These are phyloP conservation scores for Nomada lathburiana DNA, from an alignment of 2,888 invertebrate genomes.

Conservation along the genomic window DNA sequence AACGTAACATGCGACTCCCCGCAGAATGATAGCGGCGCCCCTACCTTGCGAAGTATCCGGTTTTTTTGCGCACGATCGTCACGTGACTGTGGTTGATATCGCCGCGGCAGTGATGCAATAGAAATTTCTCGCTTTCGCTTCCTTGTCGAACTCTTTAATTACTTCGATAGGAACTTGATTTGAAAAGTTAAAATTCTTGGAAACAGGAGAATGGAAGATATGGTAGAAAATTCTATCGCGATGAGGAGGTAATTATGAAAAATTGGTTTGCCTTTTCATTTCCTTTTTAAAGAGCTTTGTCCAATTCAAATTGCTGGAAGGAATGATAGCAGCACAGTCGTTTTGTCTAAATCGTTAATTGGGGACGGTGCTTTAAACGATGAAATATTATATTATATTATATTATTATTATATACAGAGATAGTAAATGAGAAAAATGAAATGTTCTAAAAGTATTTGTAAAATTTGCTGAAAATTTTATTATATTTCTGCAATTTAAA, in stretches of 20 bases:
- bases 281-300: neutral
- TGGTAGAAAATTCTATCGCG: neutral
- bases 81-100: constrained; percentile 6
- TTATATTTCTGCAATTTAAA: neutral
- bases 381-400: neutral
- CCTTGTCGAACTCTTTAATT: neutral
- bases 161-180: neutral
- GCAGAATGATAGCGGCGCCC: constrained; percentile 27
- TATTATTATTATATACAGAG: neutral
- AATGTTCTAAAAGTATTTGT: neutral
- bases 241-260: neutral
- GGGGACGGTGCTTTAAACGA: constrained; percentile 1
- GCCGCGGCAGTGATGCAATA: constrained; percentile 21
- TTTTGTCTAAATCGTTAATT: constrained; percentile 15
- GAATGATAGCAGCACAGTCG: neutral
- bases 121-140: neutral
- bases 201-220: neutral
- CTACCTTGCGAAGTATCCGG: neutral
- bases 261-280: neutral
- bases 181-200: neutral
- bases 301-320: neutral
- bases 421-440: no score
- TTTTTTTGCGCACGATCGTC: neutral
- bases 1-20: constrained; percentile 25
- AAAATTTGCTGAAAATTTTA: neutral